Percentiles rank a stretch among this genome's conserved stretches.
Evolutionary conservation across 2,888 invertebrate species (phyloP).

Genomic region (Rhodophaea formosa): DNA sequence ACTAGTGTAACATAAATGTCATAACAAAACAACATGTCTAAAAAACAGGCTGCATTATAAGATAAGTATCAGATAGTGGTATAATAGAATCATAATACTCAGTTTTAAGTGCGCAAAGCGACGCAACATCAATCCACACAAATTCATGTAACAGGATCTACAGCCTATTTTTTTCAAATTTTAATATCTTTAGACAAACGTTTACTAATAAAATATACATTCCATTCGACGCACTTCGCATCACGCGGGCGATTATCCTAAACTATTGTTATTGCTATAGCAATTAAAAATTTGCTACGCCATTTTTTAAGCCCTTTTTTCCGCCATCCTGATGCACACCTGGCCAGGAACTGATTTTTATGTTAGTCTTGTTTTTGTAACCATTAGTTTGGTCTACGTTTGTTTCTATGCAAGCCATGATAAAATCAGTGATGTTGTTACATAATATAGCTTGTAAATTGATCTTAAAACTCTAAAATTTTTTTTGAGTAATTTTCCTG

Average conservation of each 20-base stretch:
- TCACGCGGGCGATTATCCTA: neutral
- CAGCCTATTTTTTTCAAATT: neutral
- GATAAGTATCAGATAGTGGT: no score
- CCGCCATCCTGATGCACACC: neutral
- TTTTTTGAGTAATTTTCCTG: neutral
- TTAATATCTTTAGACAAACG: neutral
- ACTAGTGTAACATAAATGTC: no score
- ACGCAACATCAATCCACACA: neutral
- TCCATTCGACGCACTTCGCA: slow-evolving; percentile 1
- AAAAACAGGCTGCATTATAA: no score
- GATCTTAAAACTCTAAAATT: no score
- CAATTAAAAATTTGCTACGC: slow-evolving; percentile 11
- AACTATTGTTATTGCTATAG: no score
- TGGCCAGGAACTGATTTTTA: neutral
- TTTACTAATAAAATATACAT: neutral
- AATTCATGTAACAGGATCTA: neutral
- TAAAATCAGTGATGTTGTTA: no score
- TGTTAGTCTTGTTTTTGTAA: neutral
- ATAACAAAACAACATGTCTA: no score
- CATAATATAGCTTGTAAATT: no score
- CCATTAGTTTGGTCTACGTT: no score
- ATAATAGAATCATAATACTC: no score
- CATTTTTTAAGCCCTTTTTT: slow-evolving; percentile 11
- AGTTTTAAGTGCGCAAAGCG: no score
- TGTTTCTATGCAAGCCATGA: neutral